Conservation (phyloP, 2,113 vertebrate genomes). For the Zapornia atra region DNA sequence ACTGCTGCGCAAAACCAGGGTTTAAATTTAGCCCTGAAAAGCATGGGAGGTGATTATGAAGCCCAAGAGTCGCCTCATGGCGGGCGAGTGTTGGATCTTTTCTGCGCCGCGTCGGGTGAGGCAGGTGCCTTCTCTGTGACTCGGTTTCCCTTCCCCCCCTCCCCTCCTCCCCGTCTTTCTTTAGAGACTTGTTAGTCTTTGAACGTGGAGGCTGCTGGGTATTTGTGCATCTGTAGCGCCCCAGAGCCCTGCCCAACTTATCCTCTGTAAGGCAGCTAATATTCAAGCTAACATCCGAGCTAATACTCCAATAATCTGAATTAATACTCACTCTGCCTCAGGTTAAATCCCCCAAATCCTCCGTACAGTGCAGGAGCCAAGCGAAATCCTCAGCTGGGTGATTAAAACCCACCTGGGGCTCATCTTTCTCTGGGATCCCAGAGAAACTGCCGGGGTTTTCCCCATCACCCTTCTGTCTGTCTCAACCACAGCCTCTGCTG, state of each 20-base stretch:
- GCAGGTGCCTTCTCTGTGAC: not conserved
- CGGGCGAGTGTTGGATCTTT: not conserved
- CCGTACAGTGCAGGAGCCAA: accelerated
- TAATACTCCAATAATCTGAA: not conserved
- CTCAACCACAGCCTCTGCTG: not conserved
- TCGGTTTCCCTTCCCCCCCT: not conserved
- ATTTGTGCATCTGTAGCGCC: not conserved
- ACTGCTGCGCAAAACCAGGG: not conserved
- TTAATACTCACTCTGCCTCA: not conserved
- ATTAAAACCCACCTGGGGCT: not conserved
- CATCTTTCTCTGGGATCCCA: accelerated
- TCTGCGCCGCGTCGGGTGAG: not conserved
- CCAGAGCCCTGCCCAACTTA: not conserved
- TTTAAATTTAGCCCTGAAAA: not conserved
- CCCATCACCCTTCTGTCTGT: accelerated
- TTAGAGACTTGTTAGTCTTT: not conserved
- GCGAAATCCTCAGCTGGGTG: not conserved
- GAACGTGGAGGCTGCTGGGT: not conserved
- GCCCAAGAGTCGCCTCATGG: not conserved
- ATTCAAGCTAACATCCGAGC: not conserved
- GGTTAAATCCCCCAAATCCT: not conserved
- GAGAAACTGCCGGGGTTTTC: not conserved
- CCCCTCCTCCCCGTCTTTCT: not conserved
- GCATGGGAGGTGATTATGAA: not conserved
- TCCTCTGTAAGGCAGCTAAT: not conserved